Base-by-base conservation (phyloP, 2,888 invertebrate species). In the Sinotaia quadrata region DNA sequence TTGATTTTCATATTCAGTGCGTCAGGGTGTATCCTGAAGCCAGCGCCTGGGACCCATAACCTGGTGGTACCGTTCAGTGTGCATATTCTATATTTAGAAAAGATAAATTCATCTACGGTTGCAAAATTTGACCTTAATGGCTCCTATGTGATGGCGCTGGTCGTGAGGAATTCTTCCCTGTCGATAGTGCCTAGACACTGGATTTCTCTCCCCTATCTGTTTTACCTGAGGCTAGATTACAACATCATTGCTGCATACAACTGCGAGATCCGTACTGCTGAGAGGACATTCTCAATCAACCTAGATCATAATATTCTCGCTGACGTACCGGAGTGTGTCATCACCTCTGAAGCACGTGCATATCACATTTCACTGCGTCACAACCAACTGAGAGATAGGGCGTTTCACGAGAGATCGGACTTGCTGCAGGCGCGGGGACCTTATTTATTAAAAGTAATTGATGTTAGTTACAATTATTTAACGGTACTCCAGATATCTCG, bases 401-500 rank as follows among this genome's bases (percentile, higher is more conserved):
- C 31, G n/a, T 8, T 4, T 44, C 27, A 4, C 24, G 12, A 31
- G 31, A 31, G 33, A 56, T n/a, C n/a, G n/a, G n/a, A n/a, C n/a
- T n/a, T n/a, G n/a, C n/a, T n/a, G n/a, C n/a, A n/a, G n/a, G n/a
- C n/a, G n/a, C n/a, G n/a, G n/a, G n/a, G n/a, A n/a, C n/a, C n/a
- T n/a, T n/a, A n/a, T n/a, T n/a, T n/a, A n/a, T n/a, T n/a, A n/a
- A n/a, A n/a, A n/a, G n/a, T n/a, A n/a, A n/a, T n/a, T n/a, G n/a
- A n/a, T n/a, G n/a, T n/a, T n/a, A n/a, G n/a, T n/a, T 33, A 65
- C 65, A 73, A 73, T 41, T 8, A 33, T 15, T 51, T 73, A 12
- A 51, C 24, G n/a, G 49, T 52, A 5, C 29, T 73, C 15, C 18
- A 44, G 0, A 56, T 54, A 12, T 66, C 70, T 34, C 51, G 34